Base-by-base conservation (phyloP, 2,113 vertebrate species). In the Callipepla squamata region DNA sequence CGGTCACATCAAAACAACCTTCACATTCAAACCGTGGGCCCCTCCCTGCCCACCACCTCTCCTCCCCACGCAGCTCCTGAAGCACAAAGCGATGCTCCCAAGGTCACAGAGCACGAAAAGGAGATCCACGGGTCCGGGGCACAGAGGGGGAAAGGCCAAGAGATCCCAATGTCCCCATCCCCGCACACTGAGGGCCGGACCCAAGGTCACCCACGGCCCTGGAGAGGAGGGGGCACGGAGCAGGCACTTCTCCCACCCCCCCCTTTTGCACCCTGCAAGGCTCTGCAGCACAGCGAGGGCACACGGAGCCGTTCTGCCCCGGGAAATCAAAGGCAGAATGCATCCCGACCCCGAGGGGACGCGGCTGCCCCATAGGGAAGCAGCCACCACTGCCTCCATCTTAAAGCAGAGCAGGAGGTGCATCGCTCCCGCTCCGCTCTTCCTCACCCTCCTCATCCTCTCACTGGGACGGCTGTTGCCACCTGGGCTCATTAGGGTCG, bases 141-240 rank as follows among this genome's bases (percentile, higher is more conserved):
- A 7, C 45, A 0, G 59, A 58, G 34, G 65, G 55, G 18, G 19
- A n/a, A 62, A 88, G 61, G 30, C 44, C 73, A 5, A 4, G 72
- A 77, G 55, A 48, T 5, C 20, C 2, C 15, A 80, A 36, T 59
- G 20, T 40, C 68, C 72, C 21, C 40, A 11, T 19, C 79, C 28
- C 26, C 15, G 8, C 38, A 67, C 69, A 32, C 15, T 28, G 26
- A 13, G 68, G 55, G 73, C 65, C 1, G 0, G 69, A 76, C 6
- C 77, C 95, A 95, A 96, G 96, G 92, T 96, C 80, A 92, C 11
- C 13, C 68, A 26, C 32, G 58, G 38, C 58, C 26, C 58, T 18
- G 2, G 23, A 12, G 70, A 36, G 38, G 44, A 0, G 0, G 34
- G 68, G 59, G 59, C 61, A 70, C 80, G 75, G 50, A 76, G 2